Percentiles rank a stretch among this genome's conserved stretches.
phyloP scores from a whole-genome alignment of 2,888 invertebrate genomes.

The Prosopocoilus inquinatus region DNA sequence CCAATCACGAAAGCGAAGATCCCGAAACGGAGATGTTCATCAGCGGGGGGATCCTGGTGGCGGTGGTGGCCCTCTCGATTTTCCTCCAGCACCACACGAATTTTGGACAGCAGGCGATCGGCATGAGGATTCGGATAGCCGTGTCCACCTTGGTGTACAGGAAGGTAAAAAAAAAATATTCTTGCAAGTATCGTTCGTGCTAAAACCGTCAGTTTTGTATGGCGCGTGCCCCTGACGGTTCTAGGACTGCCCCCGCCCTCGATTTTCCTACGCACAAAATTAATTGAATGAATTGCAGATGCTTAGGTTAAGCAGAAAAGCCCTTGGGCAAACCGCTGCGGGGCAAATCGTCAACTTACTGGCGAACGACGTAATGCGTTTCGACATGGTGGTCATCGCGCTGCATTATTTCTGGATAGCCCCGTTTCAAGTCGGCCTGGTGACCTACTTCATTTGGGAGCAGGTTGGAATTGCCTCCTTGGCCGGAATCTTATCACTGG shows the following conservation, averaged over 20 bases:
- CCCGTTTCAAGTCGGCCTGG: slow-evolving; percentile 68
- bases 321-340: slow-evolving; percentile 76
- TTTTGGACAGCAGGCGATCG: slow-evolving; percentile 58
- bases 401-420: slow-evolving; percentile 78
- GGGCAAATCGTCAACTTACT: slow-evolving; percentile 81
- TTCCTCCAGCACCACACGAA: slow-evolving; percentile 59
- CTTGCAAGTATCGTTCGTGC: no score
- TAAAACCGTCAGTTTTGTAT: not conserved
- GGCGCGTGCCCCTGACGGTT: not conserved
- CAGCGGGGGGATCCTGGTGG: slow-evolving; percentile 24
- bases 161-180: slow-evolving; percentile 61
- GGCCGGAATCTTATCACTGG: slow-evolving; percentile 60
- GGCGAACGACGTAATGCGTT: slow-evolving; percentile 80
- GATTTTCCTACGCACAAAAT: not conserved
- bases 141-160: slow-evolving; percentile 72
- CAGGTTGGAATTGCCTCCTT: slow-evolving; percentile 56
- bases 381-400: slow-evolving; percentile 68
- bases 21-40: slow-evolving; percentile 24
- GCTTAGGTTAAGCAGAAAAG: slow-evolving; percentile 61
- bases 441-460: slow-evolving; percentile 59
- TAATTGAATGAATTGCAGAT: no score
- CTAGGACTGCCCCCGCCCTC: not conserved
- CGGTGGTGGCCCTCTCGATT: slow-evolving; percentile 19
- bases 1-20: slow-evolving; percentile 5
- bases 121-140: slow-evolving; percentile 72